Conservation (phyloP, 2,797 vertebrate species). For the Scolopax bukidnonensis region DNA sequence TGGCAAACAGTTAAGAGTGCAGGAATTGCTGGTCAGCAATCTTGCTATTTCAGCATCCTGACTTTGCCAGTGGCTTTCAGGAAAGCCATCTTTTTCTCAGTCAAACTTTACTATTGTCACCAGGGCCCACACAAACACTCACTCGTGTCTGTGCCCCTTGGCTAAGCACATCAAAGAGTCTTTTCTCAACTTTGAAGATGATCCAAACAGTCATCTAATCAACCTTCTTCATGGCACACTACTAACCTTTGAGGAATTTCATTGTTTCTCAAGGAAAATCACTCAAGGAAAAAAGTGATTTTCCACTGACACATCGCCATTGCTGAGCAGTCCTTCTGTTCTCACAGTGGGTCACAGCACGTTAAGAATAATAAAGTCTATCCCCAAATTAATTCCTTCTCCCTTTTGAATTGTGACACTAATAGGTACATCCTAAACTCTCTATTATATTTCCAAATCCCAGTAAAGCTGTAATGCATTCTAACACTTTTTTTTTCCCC, state of each 20-base stretch:
- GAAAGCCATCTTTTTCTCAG: neutral
- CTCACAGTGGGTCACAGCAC: neutral
- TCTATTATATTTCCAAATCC: neutral
- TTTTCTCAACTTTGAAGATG: neutral
- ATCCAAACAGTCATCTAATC: neutral
- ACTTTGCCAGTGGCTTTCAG: neutral
- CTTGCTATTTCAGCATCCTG: neutral
- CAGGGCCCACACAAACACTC: neutral
- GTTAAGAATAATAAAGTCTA: neutral
- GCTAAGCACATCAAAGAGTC: neutral
- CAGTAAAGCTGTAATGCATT: constrained; percentile 20
- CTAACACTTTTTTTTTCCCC: constrained; percentile 29
- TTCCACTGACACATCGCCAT: neutral
- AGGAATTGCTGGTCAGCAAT: constrained; percentile 44
- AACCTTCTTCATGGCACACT: neutral
- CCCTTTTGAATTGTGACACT: neutral
- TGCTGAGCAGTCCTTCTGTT: neutral
- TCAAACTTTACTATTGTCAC: neutral
- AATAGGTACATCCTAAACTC: neutral
- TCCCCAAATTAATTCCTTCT: neutral
- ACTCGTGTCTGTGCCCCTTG: neutral
- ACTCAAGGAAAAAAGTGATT: neutral
- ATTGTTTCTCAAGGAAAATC: neutral
- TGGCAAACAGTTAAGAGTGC: neutral
- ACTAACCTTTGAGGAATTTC: neutral